These are phyloP conservation scores for Mormoops blainvillei DNA, from an alignment of 2,113 vertebrate genomes.

Conservation along the genomic window DNA sequence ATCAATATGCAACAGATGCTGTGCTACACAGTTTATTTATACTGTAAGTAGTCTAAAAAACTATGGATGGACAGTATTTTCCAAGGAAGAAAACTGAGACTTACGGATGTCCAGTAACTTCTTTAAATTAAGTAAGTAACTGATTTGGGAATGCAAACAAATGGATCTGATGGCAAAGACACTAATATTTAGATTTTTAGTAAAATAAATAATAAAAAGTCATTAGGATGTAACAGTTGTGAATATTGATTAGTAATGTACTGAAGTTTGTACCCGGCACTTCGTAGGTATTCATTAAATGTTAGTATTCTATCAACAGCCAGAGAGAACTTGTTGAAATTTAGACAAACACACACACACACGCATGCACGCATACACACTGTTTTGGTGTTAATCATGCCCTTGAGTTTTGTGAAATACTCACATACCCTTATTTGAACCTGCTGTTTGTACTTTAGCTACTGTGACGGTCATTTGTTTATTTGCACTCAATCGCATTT, in stretches of 20 bases:
- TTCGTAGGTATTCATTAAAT: neutral
- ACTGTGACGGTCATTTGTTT: neutral
- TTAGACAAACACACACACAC: neutral
- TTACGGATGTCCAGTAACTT: neutral
- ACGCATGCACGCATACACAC: neutral
- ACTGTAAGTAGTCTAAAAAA: neutral
- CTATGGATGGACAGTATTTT: neutral
- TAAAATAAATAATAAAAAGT: neutral
- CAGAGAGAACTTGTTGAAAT: neutral
- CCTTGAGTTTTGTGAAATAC: neutral
- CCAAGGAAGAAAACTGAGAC: neutral
- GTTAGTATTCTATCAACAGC: neutral
- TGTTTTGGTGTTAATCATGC: neutral
- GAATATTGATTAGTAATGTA: neutral
- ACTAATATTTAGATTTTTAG: neutral
- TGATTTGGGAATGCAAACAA: neutral
- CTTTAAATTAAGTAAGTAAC: neutral
- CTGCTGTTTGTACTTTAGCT: neutral
- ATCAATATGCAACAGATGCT: neutral
- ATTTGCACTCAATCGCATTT: neutral
- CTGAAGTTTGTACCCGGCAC: neutral
- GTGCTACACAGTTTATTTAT: neutral
- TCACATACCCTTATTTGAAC: neutral
- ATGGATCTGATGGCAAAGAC: neutral
- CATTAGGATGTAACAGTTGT: neutral